Conservation (phyloP, 1,140 invertebrate species). For the Zaprionus ornatus region DNA sequence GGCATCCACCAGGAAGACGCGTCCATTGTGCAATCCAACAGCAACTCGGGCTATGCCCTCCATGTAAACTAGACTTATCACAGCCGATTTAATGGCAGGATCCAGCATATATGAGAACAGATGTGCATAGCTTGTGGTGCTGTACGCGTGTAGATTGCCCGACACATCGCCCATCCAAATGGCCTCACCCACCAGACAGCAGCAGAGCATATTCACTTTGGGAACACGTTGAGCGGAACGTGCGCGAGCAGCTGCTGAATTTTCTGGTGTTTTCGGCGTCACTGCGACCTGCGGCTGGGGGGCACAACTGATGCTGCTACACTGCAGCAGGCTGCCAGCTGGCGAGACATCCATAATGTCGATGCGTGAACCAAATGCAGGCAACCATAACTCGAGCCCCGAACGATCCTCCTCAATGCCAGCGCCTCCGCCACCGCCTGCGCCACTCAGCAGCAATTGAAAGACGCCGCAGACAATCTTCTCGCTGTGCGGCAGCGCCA, state of each 20-base stretch:
- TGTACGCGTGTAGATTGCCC: conserved; percentile 92
- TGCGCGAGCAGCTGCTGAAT: conserved; percentile 45
- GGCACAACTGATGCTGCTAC: conserved; percentile 69
- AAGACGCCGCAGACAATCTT: conserved; percentile 85
- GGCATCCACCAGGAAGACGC: conserved; percentile 89
- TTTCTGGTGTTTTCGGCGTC: conserved; percentile 62
- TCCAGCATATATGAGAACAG: conserved; percentile 86
- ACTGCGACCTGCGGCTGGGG: conserved; percentile 57
- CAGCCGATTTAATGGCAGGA: conserved; percentile 85
- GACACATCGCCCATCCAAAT: conserved; percentile 95
- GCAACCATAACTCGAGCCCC: conserved; percentile 88
- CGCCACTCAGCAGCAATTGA: conserved; percentile 30
- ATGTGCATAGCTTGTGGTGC: conserved; percentile 85
- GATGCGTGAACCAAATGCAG: conserved; percentile 88
- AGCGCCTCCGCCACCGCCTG: background rate
- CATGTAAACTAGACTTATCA: conserved; percentile 88
- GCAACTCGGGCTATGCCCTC: conserved; percentile 88
- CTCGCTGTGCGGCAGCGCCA: conserved; percentile 87
- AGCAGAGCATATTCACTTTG: conserved; percentile 77
- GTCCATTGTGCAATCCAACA: conserved; percentile 89
- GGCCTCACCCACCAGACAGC: conserved; percentile 86
- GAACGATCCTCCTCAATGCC: conserved; percentile 60
- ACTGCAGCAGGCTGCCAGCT: conserved; percentile 83
- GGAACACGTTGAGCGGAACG: conserved; percentile 64
- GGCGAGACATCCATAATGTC: conserved; percentile 87